Percentiles rank a stretch among this genome's conserved stretches.
Evolutionary conservation across 2,113 vertebrate genomes (phyloP).

Genomic region (Chionis minor): DNA sequence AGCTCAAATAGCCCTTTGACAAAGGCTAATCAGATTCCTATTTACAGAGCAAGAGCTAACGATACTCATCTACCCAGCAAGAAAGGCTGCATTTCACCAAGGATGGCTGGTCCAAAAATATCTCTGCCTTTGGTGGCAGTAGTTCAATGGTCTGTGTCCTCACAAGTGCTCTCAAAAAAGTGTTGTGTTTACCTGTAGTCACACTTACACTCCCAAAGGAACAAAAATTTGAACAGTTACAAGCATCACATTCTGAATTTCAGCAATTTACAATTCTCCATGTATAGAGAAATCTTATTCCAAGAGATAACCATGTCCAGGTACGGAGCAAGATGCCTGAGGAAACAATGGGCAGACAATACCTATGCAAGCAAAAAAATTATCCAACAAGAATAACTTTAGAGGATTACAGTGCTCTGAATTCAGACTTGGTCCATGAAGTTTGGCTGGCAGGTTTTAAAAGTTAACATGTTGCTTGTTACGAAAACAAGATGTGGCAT

Average conservation of each 20-base stretch:
- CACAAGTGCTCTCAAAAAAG: neutral
- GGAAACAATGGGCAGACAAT: neutral
- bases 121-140: neutral
- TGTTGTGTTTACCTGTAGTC: neutral
- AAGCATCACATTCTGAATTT: neutral
- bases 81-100: neutral
- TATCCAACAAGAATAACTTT: neutral
- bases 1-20: neutral
- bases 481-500: neutral
- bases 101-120: neutral
- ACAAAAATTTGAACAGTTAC: neutral
- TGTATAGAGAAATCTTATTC: neutral
- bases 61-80: neutral
- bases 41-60: neutral
- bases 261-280: fast-evolving
- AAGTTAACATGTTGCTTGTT: neutral
- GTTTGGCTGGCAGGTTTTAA: neutral
- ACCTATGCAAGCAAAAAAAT: neutral
- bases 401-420: neutral
- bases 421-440: neutral
- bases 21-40: neutral
- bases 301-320: neutral
- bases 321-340: neutral
- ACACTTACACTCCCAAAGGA: neutral
- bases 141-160: neutral